Base-by-base conservation (phyloP, 2,113 vertebrate species). In the Gulo gulo region DNA sequence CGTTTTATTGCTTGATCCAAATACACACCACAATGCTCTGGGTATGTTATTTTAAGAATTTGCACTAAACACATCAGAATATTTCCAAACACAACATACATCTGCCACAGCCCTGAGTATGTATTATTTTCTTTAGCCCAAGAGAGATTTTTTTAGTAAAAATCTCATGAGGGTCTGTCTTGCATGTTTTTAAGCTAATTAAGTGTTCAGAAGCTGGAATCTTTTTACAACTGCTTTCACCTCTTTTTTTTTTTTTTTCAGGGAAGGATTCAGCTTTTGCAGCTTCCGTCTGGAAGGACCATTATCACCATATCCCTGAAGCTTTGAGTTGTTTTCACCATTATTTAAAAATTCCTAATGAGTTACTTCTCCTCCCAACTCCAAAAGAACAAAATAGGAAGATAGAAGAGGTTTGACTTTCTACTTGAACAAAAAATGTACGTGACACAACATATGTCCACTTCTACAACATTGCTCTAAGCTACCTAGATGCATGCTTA, bases 121-220 rank as follows among this genome's bases (percentile, higher is more conserved):
- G 2, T 76, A 26, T 18, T 88, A 47, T 87, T 74, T 52, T 94
- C 61, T 95, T 79, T 65, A 92, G 93, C 57, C 76, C 24, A 84
- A 61, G 29, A 88, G 31, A 96, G 79, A 90, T 63, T 93, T 78
- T 50, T 74, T 97, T 55, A 81, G 29, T 63, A 34, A 82, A 96
- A 93, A 71, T 18, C 39, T 67, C 52, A 50, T 4, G 95, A 31
- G 42, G 45, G 65, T 79, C 91, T 98, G 86, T 95, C 96, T 97
- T 98, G 94, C 45, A 20, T 76, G 97, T 92, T 98, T 97, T 96
- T 97, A 79, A 97, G 89, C 50, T 94, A 79, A 96, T 85, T 86
- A 71, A 93, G 12, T 93, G 34, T 94, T 97, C 94, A 39, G 45
- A 91, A 69, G 52, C 63, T 93, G 96, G 42, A 65, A 50, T 87